phyloP scores from a whole-genome alignment of 2,797 vertebrate genomes.

The Antrozous pallidus region DNA sequence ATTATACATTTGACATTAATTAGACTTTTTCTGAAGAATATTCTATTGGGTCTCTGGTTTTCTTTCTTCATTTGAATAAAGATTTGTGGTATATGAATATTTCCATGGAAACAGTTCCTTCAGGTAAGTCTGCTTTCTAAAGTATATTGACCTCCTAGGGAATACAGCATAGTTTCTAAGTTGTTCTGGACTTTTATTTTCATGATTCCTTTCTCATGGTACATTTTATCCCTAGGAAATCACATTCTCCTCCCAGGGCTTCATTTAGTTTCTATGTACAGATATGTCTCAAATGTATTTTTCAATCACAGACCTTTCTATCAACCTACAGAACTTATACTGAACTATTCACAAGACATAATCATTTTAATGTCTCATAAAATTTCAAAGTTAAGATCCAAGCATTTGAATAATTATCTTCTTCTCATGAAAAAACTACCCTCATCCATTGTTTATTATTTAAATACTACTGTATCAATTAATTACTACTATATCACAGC shows the following conservation, averaged over 20 bases:
- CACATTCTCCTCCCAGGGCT: background rate
- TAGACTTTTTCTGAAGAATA: background rate
- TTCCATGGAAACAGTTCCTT: background rate
- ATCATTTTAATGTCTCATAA: background rate
- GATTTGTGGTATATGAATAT: background rate
- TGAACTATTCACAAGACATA: background rate
- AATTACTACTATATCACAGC: background rate
- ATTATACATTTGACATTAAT: background rate
- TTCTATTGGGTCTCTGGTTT: background rate
- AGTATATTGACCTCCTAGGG: background rate
- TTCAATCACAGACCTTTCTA: background rate
- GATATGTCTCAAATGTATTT: background rate
- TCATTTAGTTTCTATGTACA: background rate
- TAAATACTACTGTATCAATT: background rate
- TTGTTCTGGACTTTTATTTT: background rate
- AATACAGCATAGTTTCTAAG: background rate
- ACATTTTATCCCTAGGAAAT: background rate
- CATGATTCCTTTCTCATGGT: background rate
- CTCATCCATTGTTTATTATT: rapidly evolving
- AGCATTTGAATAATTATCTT: background rate
- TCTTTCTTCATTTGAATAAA: background rate
- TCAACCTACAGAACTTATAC: background rate
- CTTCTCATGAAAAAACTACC: background rate
- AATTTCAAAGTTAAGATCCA: background rate
- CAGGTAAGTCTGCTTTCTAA: background rate